phyloP scores from a whole-genome alignment of 2,113 vertebrate genomes.

The Lutjanus erythropterus region DNA sequence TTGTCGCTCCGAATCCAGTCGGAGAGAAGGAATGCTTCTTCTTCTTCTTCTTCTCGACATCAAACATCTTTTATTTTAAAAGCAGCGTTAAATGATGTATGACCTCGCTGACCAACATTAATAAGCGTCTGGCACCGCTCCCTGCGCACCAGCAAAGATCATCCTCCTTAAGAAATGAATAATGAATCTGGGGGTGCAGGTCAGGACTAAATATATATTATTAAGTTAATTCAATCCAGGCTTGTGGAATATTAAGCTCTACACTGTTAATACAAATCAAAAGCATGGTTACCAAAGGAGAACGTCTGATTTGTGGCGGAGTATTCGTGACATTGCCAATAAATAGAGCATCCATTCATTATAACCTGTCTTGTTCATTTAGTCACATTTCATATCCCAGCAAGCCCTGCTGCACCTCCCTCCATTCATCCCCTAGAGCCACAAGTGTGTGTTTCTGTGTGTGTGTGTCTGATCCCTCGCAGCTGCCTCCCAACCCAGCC shows the following conservation, averaged over 20 bases:
- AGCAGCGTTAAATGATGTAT: constrained; percentile 66
- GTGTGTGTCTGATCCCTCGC: constrained; percentile 14
- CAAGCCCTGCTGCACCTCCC: constrained; percentile 45
- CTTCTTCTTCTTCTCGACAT: constrained; percentile 20
- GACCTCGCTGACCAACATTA: constrained; percentile 49
- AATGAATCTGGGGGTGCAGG: constrained; percentile 52
- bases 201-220: constrained; percentile 52
- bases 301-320: constrained; percentile 21
- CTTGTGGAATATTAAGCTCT: constrained; percentile 29
- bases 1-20: constrained; percentile 5
- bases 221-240: constrained; percentile 23
- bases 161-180: constrained; percentile 54
- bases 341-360: constrained; percentile 69
- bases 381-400: constrained; percentile 62
- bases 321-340: constrained; percentile 27
- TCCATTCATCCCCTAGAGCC: constrained; percentile 70
- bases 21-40: neutral
- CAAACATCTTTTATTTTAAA: constrained; percentile 65
- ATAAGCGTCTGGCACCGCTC: constrained; percentile 41
- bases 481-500: constrained; percentile 29
- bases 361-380: constrained; percentile 65
- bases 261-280: constrained; percentile 25
- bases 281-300: constrained; percentile 15
- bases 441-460: constrained; percentile 66
- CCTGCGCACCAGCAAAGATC: constrained; percentile 27